Conservation (phyloP, 2,888 invertebrate species). For the Acrocyrtus sp. region DNA sequence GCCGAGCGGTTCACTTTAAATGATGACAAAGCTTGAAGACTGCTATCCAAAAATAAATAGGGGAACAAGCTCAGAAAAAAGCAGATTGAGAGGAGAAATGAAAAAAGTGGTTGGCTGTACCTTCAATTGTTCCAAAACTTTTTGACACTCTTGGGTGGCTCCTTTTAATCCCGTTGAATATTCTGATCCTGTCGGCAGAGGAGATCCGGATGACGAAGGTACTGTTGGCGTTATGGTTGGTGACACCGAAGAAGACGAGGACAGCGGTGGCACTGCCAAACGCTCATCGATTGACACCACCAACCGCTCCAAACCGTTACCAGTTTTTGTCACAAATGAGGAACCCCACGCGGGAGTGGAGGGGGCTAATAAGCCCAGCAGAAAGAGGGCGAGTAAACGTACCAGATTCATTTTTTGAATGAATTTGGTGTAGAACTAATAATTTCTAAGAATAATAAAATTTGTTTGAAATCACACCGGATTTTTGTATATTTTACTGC, state of each 20-base stretch:
- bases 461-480: neutral
- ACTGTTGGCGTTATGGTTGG: constrained; percentile 31
- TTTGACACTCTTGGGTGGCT: constrained; percentile 63
- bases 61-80: constrained; percentile 1
- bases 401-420: constrained; percentile 41
- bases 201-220: constrained; percentile 32
- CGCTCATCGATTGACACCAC: constrained; percentile 63
- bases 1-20: no score
- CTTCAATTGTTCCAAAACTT: constrained; percentile 64
- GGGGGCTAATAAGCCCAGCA: constrained; percentile 46
- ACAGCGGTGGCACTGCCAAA: constrained; percentile 57
- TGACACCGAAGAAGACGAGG: constrained; percentile 42
- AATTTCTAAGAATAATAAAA: neutral
- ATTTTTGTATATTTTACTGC: neutral
- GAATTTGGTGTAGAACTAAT: constrained; percentile 14
- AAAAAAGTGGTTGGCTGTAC: constrained; percentile 35
- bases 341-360: constrained; percentile 42
- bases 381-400: constrained; percentile 32
- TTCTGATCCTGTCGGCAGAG: constrained; percentile 40
- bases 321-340: constrained; percentile 63
- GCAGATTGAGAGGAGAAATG: constrained; percentile 2
- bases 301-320: constrained; percentile 63
- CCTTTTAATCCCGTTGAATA: constrained; percentile 61
- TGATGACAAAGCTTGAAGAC: constrained; percentile 2
- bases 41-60: constrained; percentile 24